Evolutionary conservation across 1,140 invertebrate species (phyloP).

Genomic region (Bombus haemorrhoidalis): DNA sequence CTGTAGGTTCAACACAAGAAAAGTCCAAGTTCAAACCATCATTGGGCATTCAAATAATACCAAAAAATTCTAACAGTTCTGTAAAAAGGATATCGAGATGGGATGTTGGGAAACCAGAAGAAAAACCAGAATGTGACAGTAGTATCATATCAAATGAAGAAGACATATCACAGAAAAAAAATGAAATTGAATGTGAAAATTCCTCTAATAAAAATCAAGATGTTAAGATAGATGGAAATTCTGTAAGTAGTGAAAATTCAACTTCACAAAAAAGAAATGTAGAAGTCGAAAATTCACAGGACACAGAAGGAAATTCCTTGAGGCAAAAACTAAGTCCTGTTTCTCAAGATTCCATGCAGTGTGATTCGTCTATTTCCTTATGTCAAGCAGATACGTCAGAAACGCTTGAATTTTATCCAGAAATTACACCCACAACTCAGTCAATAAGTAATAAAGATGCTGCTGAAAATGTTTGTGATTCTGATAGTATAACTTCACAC

Average conservation of each 20-base stretch:
- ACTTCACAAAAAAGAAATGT: constrained; percentile 11
- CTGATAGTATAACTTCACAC: background rate
- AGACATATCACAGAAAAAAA: constrained; percentile 74
- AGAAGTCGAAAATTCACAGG: constrained; percentile 12
- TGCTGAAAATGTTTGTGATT: constrained; percentile 37
- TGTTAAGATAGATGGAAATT: constrained; percentile 34
- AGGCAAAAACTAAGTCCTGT: constrained; percentile 23
- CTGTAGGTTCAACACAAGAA: constrained; percentile 60
- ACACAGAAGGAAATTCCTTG: background rate
- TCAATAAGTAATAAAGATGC: constrained; percentile 8
- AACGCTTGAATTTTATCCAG: constrained; percentile 19
- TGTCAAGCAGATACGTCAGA: constrained; percentile 57
- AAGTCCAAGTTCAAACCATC: constrained; percentile 79
- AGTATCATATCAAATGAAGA: constrained; percentile 75
- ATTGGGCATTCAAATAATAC: constrained; percentile 79
- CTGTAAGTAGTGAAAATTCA: constrained; percentile 7
- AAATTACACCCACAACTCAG: constrained; percentile 18
- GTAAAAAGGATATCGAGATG: constrained; percentile 81
- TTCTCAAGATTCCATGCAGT: constrained; percentile 51
- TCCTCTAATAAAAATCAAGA: constrained; percentile 30
- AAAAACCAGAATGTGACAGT: constrained; percentile 69
- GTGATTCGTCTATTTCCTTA: constrained; percentile 64
- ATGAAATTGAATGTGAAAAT: constrained; percentile 30
- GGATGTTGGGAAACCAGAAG: constrained; percentile 80
- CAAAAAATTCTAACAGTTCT: constrained; percentile 65